Evolutionary conservation across 2,888 invertebrate species (phyloP).

Genomic region (Sceliomorpha sp.): DNA sequence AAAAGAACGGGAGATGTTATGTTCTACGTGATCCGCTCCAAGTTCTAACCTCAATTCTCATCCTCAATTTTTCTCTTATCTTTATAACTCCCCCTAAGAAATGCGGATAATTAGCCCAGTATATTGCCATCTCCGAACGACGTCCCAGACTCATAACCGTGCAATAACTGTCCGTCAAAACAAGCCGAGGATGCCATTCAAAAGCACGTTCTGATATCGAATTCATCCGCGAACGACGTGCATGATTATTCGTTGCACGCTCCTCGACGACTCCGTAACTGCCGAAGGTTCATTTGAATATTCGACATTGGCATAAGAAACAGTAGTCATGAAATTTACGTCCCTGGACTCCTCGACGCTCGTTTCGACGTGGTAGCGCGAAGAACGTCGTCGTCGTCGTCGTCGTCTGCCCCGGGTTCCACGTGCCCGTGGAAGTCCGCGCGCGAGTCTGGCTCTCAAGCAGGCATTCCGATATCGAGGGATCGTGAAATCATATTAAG

Average conservation of each 20-base stretch:
- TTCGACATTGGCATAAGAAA: conserved; percentile 65
- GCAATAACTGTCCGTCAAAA: conserved; percentile 41
- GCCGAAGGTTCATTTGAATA: conserved; percentile 66
- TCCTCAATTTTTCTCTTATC: conserved; percentile 18
- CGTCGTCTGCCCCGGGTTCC: conserved; percentile 2
- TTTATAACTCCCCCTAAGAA: conserved; percentile 7
- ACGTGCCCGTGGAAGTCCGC: conserved; percentile 3
- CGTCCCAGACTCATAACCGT: too few species aligned
- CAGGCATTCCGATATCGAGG: conserved; percentile 6
- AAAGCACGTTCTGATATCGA: conserved; percentile 38
- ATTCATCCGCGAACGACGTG: conserved; percentile 19
- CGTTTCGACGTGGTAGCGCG: conserved; percentile 2
- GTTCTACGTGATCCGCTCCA: too few species aligned
- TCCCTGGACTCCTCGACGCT: conserved; percentile 8
- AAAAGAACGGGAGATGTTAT: too few species aligned
- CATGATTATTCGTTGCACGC: conserved; percentile 61
- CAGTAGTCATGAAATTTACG: conserved; percentile 50
- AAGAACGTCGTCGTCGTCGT: too few species aligned
- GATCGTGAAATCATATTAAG: conserved; percentile 12
- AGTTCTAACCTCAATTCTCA: conserved; percentile 1
- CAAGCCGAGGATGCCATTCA: conserved; percentile 23
- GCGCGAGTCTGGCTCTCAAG: conserved; percentile 4
- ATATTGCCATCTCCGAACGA: too few species aligned
- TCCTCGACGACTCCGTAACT: conserved; percentile 60
- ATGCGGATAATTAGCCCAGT: too few species aligned